Percentiles rank a stretch among this genome's conserved stretches.
Conservation (phyloP, 2,797 vertebrate species). For the Scomberomorus guttatus region DNA sequence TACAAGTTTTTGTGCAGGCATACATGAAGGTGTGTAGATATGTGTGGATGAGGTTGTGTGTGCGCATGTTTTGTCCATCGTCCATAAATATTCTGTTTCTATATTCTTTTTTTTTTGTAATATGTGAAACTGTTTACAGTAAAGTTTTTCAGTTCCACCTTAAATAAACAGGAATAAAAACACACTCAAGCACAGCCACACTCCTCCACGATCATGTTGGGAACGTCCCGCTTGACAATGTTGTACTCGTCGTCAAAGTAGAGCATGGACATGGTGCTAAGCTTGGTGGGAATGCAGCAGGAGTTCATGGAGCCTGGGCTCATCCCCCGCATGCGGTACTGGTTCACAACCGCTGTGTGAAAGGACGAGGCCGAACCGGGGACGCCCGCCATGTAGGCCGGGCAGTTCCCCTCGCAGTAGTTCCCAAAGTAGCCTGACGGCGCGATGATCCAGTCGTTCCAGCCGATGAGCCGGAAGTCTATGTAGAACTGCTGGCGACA, state of each 20-base stretch:
- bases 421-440: conserved; percentile 97
- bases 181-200: conserved; percentile 94
- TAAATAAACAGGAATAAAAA: conserved; percentile 34
- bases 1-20: conserved; percentile 83
- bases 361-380: conserved; percentile 96
- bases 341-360: conserved; percentile 98
- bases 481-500: conserved; percentile 99
- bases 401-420: conserved; percentile 98
- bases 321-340: conserved; percentile 98
- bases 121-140: conserved; percentile 44
- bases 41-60: conserved; percentile 57
- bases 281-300: conserved; percentile 98
- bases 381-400: conserved; percentile 96
- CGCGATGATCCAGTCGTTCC: conserved; percentile 99
- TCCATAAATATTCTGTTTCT: conserved; percentile 83
- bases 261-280: conserved; percentile 99
- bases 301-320: conserved; percentile 97
- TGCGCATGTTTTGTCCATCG: conserved; percentile 40
- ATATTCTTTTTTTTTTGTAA: conserved; percentile 46
- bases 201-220: conserved; percentile 99
- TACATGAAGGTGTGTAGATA: conserved; percentile 69
- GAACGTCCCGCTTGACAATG: conserved; percentile 97
- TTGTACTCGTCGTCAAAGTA: conserved; percentile 99
- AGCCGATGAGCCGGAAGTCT: conserved; percentile 97
- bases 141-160: conserved; percentile 54